phyloP scores from a whole-genome alignment of 2,797 vertebrate genomes.

The Liparis tanakae region DNA sequence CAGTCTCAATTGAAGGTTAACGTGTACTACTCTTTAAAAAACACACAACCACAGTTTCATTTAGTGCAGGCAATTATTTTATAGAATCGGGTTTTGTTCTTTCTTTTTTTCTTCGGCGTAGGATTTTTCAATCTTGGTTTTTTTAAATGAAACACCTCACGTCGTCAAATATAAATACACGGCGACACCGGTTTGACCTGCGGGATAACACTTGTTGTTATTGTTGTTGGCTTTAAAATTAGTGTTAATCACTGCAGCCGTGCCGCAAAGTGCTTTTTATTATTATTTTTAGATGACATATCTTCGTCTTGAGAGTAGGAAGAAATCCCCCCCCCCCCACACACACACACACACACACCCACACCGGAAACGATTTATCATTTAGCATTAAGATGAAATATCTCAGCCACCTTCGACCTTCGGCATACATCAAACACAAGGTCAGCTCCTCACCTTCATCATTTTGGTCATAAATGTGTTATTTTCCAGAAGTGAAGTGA shows the following conservation, averaged over 20 bases:
- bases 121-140: conserved; percentile 16
- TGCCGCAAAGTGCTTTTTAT: background rate
- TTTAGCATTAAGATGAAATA: conserved; percentile 24
- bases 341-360: no score
- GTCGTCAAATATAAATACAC: conserved; percentile 26
- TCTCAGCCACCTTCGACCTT: conserved; percentile 11
- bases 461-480: conserved; percentile 24
- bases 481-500: conserved; percentile 10
- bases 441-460: conserved; percentile 24
- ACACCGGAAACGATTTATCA: background rate
- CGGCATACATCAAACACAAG: conserved; percentile 13
- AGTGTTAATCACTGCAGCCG: background rate
- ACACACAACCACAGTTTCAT: conserved; percentile 2
- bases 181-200: conserved; percentile 1
- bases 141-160: conserved; percentile 55
- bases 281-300: background rate
- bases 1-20: background rate
- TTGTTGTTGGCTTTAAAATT: background rate
- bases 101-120: background rate
- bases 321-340: background rate
- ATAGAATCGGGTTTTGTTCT: background rate
- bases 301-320: background rate
- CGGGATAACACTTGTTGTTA: background rate
- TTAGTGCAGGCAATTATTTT: background rate
- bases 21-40: background rate